A percentile compares a stretch with the other conserved stretches of the same genome.
phyloP scores from a whole-genome alignment of 2,797 vertebrate genomes.

The Delichon dasypus region DNA sequence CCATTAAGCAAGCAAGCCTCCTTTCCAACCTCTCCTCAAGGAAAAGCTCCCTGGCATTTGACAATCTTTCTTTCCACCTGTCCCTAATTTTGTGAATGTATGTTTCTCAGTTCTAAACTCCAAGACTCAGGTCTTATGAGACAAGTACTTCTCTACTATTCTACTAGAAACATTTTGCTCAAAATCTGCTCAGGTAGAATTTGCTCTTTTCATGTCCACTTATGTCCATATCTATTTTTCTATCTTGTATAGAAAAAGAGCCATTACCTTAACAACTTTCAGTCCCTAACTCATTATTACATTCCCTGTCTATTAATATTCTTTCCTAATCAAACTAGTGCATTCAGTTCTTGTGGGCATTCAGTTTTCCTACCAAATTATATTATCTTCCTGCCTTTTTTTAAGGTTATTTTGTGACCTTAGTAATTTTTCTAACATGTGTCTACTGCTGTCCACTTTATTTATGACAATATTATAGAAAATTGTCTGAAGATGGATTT shows the following conservation, averaged over 20 bases:
- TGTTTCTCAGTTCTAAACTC: background rate
- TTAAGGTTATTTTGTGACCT: background rate
- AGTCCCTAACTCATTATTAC: background rate
- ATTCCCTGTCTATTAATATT: background rate
- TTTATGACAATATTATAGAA: conserved; percentile 5
- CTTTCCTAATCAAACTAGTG: background rate
- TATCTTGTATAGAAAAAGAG: background rate
- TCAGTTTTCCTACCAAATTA: background rate
- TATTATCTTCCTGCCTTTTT: background rate
- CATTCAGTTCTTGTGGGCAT: background rate
- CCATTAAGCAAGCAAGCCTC: background rate
- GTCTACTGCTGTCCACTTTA: background rate
- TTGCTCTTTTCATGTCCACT: background rate
- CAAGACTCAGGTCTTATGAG: background rate
- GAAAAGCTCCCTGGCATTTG: background rate
- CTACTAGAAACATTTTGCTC: background rate
- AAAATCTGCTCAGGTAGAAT: background rate
- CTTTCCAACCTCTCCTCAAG: background rate
- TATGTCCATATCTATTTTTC: background rate
- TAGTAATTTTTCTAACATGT: background rate
- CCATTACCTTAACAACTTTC: background rate
- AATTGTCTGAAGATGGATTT: background rate
- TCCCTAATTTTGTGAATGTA: background rate
- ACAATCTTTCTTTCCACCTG: background rate
- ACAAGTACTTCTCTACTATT: background rate